Base-by-base conservation (phyloP, 2,888 invertebrate species). In the Thelaira solivaga region DNA sequence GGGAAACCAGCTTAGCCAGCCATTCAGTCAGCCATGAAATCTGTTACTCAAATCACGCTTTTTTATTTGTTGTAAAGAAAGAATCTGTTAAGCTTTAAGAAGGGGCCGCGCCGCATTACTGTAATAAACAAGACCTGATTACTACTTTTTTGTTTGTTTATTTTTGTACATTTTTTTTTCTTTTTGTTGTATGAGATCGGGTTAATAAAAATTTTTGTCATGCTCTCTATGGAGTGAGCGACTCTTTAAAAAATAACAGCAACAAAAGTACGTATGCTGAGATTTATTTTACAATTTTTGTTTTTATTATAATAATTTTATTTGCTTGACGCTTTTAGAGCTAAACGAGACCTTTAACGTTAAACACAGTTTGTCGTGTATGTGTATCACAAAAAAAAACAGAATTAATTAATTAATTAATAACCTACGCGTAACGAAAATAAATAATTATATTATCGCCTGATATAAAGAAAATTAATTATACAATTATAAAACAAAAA, bases 301-400 rank as follows among this genome's bases (percentile, higher is more conserved):
- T 57, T 57, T 47, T 47, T 72, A 43, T 57, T 69, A 47, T 41
- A 64, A 47, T 71, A 71, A 59, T 49, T 77, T 64, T 53, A 62
- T 51, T 59, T 36, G 61, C 39, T 67, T 75, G 67, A 59, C 53
- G 45, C 47, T 71, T 78, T 77, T 78, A 78, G 78, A 78, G 69
- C 65, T 71, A 55, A 74, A 74, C 53, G 74, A 71, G 65, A 74
- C 69, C 69, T 74, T 65, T 69, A 74, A 64, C 78, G 49, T 45
- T 55, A 45, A 59, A 67, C 53, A 74, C 69, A 49, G 24, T 13
- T 31, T 45, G 26, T 45, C 29, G 45, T 36, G 13, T 45, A 43
- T 65, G 45, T 59, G n/a, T n/a, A n/a, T n/a, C n/a, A n/a, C n/a
- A n/a, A n/a, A n/a, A n/a, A n/a, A n/a, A n/a, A n/a, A n/a, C n/a